Base-by-base conservation (phyloP, 2,888 invertebrate genomes). In the Laothoe populi region DNA sequence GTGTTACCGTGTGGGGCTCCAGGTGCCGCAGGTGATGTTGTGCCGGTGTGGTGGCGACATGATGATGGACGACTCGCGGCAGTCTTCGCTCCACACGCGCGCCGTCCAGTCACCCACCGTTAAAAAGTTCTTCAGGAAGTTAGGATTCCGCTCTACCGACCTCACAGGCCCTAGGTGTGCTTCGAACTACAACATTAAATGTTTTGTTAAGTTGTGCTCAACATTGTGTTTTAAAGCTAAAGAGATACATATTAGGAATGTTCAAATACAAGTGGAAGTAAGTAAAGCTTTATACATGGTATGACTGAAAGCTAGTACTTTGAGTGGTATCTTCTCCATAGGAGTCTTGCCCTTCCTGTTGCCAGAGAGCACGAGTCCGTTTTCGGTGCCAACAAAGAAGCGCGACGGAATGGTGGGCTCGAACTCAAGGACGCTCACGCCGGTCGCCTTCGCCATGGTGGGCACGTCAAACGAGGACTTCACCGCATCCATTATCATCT, bases 41-140 rank as follows among this genome's bases (percentile, higher is more conserved):
- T 95, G 93, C 19, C 94, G 93, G 71, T 94, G 94, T 71, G 93
- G 94, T 74, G 95, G 94, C 11, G 98, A 97, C 98, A 98, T 98
- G 82, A 98, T 94, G 53, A 99, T 96, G 7, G 97, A 95, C 49
- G 98, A 97, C 82, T 99, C 98, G 64, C 95, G 95, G 79, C 98
- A 98, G 80, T 99, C 99, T 86, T 99, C 99, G 2, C 98, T 97
- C 98, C 98, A 99, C 71, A 99, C 96, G 71, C 96, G 94, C 0
- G 97, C 96, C 48, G 97, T 97, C 97, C 98, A 98, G 86, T 98
- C 98, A 1, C 98, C 99, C 48, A 99, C 96, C 0, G 98, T 97
- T 64, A 99, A 90, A 86, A 99, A 99, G 84, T 98, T 98, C 88
- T 99, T 99, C 1, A 97, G 95, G 88, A 98, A 98, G 31, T 95